Base-by-base conservation (phyloP, 2,888 invertebrate species). In the Aelia acuminata region DNA sequence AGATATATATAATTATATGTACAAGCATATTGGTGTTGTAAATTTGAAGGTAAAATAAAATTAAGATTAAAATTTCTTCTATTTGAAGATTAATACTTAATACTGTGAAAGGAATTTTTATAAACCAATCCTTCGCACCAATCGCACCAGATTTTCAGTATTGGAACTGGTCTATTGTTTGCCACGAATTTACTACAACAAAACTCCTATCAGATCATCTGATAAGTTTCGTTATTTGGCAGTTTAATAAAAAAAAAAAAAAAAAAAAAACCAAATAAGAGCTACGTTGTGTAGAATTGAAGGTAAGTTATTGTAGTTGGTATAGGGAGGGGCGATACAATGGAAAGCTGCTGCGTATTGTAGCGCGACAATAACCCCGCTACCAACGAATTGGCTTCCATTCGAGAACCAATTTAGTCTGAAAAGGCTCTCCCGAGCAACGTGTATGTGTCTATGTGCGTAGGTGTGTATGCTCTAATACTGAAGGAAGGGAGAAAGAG, bases 321-420 rank as follows among this genome's bases (percentile, higher is more conserved):
- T 18, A 18, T 18, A 26, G 26, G n/a, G 53, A 57, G 31, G 11
- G 13, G 13, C 57, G 26, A 57, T 75, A 43, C 39, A 39, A 75
- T 39, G 75, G 39, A 39, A 39, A 75, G 75, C 22, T 35, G 22
- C 22, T 35, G 22, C 22, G 75, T 43, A 75, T 39, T 75, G 75
- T 75, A 43, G 10, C 7, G 39, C 22, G 75, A 75, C 75, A 75
- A 75, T 39, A 39, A 39, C 10, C 39, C 10, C 8, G 20, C 26
- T 39, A 39, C 22, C 20, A 39, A 39, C 75, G 75, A 22, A 75
- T 75, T 75, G 75, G 39, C 35, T 22, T 20, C 75, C 10, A 39
- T 43, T 75, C 39, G 75, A 75, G 22, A 75, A 75, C 75, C 75
- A 75, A 75, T 75, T 75, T 75, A 39, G 75, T 20, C 75, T 18